Percentiles rank a stretch among this genome's conserved stretches.
Evolutionary conservation across 92 coral and sea anemone genomes (phyloP).

Genomic region (Phenganax marumi): DNA sequence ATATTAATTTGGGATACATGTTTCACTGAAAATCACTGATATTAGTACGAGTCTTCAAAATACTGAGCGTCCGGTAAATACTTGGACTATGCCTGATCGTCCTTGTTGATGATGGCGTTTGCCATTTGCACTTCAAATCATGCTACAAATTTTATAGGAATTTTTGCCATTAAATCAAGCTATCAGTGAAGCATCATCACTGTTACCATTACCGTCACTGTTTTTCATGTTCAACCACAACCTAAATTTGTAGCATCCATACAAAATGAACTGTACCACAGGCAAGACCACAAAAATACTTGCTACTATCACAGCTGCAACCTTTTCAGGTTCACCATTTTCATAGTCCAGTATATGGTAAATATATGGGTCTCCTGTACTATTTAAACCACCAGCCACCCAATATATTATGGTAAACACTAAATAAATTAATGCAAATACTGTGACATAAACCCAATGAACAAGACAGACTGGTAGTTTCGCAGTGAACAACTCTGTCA

Average conservation of each 20-base stretch:
- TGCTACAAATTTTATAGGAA: too few relatives aligned
- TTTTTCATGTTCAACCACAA: not conserved
- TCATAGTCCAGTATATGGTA: not conserved
- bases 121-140: too few relatives aligned
- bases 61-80: too few relatives aligned
- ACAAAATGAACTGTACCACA: slow-evolving; percentile 11
- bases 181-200: not conserved
- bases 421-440: not conserved
- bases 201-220: not conserved
- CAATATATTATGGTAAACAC: not conserved
- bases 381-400: slow-evolving; percentile 16
- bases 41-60: too few relatives aligned
- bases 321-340: not conserved
- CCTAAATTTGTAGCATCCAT: not conserved
- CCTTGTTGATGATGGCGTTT: too few relatives aligned
- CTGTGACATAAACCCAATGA: not conserved
- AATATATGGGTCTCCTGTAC: slow-evolving; percentile 6
- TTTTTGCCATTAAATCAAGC: too few relatives aligned
- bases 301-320: not conserved
- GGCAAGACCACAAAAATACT: not conserved
- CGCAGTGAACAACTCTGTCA: slow-evolving; percentile 2
- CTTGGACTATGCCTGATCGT: too few relatives aligned
- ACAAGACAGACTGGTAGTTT: slow-evolving; percentile 1
- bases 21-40: too few relatives aligned
- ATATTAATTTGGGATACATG: too few relatives aligned